Evolutionary conservation across 2,113 vertebrate genomes (phyloP).

Genomic region (Phrynosoma blainvillii): DNA sequence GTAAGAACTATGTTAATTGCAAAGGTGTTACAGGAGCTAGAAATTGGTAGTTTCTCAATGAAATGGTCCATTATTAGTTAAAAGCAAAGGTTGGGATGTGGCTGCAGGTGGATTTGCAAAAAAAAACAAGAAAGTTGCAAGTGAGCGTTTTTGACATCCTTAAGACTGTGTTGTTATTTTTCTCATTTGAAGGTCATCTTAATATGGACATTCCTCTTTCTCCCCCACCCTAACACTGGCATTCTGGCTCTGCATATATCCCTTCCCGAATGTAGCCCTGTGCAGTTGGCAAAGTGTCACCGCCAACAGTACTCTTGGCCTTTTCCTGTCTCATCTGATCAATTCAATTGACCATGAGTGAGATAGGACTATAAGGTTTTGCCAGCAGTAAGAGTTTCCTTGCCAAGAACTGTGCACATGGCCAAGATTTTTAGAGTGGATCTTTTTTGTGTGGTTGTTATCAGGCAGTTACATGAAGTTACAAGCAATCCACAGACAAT

Average conservation of each 20-base stretch:
- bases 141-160: too few relatives aligned
- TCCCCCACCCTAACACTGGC: background rate
- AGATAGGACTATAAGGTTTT: conserved; percentile 33
- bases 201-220: background rate
- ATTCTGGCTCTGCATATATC: background rate
- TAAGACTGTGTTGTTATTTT: too few relatives aligned
- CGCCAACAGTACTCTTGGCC: conserved; percentile 58
- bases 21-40: too few relatives aligned
- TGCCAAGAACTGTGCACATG: conserved; percentile 16
- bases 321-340: conserved; percentile 51
- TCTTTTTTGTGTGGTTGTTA: background rate
- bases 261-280: conserved; percentile 1
- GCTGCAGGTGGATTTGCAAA: too few relatives aligned
- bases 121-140: too few relatives aligned
- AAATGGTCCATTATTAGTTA: too few relatives aligned
- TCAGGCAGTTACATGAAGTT: conserved; percentile 2
- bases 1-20: too few relatives aligned
- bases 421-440: background rate
- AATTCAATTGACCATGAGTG: conserved; percentile 43
- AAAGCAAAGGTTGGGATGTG: too few relatives aligned
- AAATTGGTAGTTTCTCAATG: too few relatives aligned
- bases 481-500: background rate
- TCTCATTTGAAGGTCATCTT: too few relatives aligned
- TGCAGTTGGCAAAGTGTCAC: conserved; percentile 48
- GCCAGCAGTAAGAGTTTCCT: conserved; percentile 50